These are phyloP conservation scores for Tetragnatha versicolor DNA, from an alignment of 1,140 invertebrate genomes.

Conservation along the genomic window DNA sequence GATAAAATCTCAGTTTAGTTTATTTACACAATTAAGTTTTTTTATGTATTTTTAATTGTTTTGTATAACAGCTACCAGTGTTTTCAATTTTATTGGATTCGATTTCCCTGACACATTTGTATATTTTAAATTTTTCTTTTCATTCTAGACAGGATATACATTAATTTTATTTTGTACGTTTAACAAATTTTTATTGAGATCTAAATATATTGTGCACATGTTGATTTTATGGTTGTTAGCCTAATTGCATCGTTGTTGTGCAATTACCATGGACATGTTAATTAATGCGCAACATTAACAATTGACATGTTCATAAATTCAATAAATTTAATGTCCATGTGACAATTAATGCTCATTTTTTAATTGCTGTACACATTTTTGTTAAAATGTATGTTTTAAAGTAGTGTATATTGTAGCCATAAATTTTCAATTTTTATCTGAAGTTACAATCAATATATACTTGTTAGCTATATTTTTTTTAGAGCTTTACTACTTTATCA, in stretches of 20 bases:
- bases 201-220: slow-evolving; percentile 25
- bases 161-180: not conserved
- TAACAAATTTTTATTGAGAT: slow-evolving; percentile 10
- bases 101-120: not conserved
- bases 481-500: slow-evolving; percentile 47
- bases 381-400: slow-evolving; percentile 31
- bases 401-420: slow-evolving; percentile 34
- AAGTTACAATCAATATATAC: slow-evolving; percentile 41
- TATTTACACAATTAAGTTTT: slow-evolving; percentile 29
- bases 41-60: slow-evolving; percentile 22
- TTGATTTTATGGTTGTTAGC: slow-evolving; percentile 30
- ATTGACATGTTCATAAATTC: slow-evolving; percentile 5
- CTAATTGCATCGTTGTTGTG: slow-evolving; percentile 15
- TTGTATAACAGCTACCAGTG: not conserved
- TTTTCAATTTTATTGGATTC: slow-evolving; percentile 11
- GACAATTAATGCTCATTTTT: slow-evolving; percentile 26
- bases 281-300: slow-evolving; percentile 6
- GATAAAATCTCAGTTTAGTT: slow-evolving; percentile 23
- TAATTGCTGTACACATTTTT: slow-evolving; percentile 28
- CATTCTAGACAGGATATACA: not conserved
- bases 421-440: slow-evolving; percentile 38
- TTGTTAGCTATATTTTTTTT: slow-evolving; percentile 44
- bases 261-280: slow-evolving; percentile 18
- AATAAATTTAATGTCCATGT: not conserved
- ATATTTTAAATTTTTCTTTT: slow-evolving; percentile 6